Percentiles rank a stretch among this genome's conserved stretches.
Conservation (phyloP, 2,113 vertebrate species). For the Gymnobelideus leadbeateri region DNA sequence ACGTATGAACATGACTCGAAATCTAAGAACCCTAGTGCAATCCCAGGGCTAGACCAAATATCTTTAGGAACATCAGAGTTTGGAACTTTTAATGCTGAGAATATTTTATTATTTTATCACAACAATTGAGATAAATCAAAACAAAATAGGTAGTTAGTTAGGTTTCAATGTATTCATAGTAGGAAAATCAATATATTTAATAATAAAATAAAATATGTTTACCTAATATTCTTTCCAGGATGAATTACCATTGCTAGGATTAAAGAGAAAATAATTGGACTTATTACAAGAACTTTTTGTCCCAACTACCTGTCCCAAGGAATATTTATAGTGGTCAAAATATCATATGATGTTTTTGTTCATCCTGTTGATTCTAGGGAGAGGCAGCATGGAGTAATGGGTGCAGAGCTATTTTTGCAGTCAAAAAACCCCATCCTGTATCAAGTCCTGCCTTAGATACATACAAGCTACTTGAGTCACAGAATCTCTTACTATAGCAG, state of each 20-base stretch:
- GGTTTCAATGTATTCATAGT: neutral
- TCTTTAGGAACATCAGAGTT: constrained; percentile 29
- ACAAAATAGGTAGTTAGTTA: neutral
- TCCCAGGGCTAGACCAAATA: constrained; percentile 25
- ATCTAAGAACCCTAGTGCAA: neutral
- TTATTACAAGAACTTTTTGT: neutral
- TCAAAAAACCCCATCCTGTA: neutral
- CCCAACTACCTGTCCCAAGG: neutral
- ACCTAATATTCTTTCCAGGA: neutral
- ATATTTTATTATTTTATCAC: neutral
- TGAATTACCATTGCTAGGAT: neutral
- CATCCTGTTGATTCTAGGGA: neutral
- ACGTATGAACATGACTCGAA: constrained; percentile 43
- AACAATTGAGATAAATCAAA: neutral
- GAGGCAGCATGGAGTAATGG: neutral
- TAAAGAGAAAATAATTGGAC: neutral
- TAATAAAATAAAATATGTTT: neutral
- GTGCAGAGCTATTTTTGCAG: neutral
- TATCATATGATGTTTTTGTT: neutral
- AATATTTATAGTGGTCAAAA: neutral
- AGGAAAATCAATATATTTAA: neutral
- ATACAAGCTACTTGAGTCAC: neutral
- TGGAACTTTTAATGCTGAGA: neutral
- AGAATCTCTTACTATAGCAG: neutral
- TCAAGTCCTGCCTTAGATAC: neutral